Evolutionary conservation across 1,140 invertebrate species (phyloP).

Genomic region (Calephelis virginiensis): DNA sequence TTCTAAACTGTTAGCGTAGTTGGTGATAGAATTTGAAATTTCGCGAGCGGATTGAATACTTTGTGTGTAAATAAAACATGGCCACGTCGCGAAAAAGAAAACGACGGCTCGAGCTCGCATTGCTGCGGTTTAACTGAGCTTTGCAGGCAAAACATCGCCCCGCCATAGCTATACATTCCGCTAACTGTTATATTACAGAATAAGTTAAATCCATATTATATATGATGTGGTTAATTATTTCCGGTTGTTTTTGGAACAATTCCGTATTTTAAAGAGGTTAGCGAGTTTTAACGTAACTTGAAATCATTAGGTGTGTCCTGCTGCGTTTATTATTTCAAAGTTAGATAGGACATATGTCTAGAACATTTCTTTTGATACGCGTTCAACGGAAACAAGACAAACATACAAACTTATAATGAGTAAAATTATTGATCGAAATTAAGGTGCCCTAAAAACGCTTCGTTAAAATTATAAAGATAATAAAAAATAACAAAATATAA

Average conservation of each 20-base stretch:
- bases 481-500: too few relatives aligned
- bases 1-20: slow-evolving; percentile 32
- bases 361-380: too few relatives aligned
- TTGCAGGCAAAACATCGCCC: slow-evolving; percentile 5
- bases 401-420: too few relatives aligned
- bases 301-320: too few relatives aligned
- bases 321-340: too few relatives aligned
- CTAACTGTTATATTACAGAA: slow-evolving; percentile 1
- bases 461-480: too few relatives aligned
- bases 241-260: background rate
- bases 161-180: slow-evolving; percentile 17
- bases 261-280: too few relatives aligned
- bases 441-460: too few relatives aligned
- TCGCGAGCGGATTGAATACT: slow-evolving; percentile 32
- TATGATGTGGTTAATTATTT: background rate
- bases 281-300: too few relatives aligned
- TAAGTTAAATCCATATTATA: background rate
- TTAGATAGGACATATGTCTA: too few relatives aligned
- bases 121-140: slow-evolving; percentile 55
- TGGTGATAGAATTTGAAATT: slow-evolving; percentile 29
- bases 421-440: too few relatives aligned
- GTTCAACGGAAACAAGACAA: too few relatives aligned
- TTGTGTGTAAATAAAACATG: slow-evolving; percentile 42
- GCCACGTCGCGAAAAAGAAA: slow-evolving; percentile 48
- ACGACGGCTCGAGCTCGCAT: slow-evolving; percentile 65